These are phyloP conservation scores for Epizoanthus illoricatus DNA, from an alignment of 92 coral and sea anemone genomes.

Conservation along the genomic window DNA sequence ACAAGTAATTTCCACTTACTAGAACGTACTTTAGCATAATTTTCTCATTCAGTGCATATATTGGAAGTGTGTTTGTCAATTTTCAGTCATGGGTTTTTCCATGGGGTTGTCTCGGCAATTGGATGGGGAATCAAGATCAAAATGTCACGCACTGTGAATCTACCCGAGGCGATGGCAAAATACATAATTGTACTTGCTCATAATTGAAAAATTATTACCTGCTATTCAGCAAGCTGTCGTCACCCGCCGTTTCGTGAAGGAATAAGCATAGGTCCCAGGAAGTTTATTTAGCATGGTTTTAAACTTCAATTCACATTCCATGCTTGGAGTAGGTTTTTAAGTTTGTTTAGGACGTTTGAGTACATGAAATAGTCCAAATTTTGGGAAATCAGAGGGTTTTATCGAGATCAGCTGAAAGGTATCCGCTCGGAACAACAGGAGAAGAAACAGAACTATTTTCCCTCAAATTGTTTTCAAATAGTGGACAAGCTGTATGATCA, in stretches of 20 bases:
- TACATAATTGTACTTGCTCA: background rate
- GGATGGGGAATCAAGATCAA: background rate
- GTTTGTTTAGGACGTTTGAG: background rate
- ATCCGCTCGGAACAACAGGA: background rate
- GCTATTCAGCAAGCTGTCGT: constrained; percentile 61
- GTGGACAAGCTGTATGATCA: background rate
- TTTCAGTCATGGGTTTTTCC: too few species aligned
- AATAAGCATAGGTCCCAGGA: constrained; percentile 14
- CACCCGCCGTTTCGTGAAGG: constrained; percentile 46
- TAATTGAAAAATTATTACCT: constrained; percentile 55
- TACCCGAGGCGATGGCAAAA: background rate
- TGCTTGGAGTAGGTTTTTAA: background rate
- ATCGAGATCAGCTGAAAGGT: background rate
- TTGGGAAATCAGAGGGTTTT: background rate
- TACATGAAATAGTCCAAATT: background rate
- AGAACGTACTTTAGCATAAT: too few species aligned
- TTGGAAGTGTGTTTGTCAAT: too few species aligned
- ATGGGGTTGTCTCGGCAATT: too few species aligned
- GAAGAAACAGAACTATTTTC: background rate
- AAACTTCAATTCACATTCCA: constrained; percentile 40
- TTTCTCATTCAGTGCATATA: too few species aligned
- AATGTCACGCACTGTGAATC: constrained; percentile 2
- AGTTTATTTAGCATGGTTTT: constrained; percentile 31
- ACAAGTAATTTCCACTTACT: too few species aligned
- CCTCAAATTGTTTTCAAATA: constrained; percentile 4